These are phyloP conservation scores for Lamprotornis superbus DNA, from an alignment of 2,113 vertebrate species.

Conservation along the genomic window DNA sequence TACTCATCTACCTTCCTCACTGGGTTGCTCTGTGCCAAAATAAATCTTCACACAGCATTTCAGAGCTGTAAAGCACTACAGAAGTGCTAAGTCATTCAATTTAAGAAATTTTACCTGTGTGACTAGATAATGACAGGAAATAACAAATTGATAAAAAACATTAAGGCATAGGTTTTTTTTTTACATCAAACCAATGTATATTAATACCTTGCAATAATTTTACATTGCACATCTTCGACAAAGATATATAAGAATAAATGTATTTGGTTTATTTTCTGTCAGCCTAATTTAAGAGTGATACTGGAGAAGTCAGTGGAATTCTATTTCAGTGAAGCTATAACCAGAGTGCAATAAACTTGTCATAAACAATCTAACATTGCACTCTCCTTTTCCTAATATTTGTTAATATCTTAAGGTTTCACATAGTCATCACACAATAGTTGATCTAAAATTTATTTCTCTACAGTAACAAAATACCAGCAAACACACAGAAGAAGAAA, in stretches of 20 bases:
- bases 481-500: neutral
- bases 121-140: neutral
- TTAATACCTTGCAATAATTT: neutral
- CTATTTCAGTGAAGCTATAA: neutral
- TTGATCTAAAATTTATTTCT: neutral
- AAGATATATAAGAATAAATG: neutral
- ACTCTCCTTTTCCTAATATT: neutral
- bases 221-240: neutral
- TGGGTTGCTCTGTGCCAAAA: neutral
- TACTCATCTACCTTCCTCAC: constrained; percentile 22
- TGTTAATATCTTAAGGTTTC: neutral
- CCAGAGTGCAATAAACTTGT: neutral
- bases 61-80: neutral
- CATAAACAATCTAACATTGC: neutral
- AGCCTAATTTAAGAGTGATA: neutral
- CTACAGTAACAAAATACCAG: neutral
- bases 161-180: neutral
- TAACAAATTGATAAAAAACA: neutral
- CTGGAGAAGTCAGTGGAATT: neutral
- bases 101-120: neutral
- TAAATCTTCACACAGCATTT: neutral
- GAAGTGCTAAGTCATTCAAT: neutral
- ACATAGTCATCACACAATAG: neutral
- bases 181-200: neutral
- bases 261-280: neutral